Conservation (phyloP, 2,113 vertebrate species). For the Seriola rivoliana region DNA sequence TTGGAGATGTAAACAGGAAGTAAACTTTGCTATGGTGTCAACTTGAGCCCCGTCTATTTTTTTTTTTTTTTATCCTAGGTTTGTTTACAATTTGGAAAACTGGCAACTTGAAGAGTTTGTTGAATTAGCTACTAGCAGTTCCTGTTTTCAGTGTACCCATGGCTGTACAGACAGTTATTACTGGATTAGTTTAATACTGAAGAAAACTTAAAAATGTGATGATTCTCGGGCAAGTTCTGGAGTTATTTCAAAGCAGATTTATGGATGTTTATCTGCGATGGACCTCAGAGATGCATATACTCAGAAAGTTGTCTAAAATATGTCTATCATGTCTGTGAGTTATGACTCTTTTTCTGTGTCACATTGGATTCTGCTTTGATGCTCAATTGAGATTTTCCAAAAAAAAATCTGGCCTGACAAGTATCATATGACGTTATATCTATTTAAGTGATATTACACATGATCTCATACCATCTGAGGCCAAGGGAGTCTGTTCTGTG, state of each 20-base stretch:
- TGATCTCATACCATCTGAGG: conserved; percentile 71
- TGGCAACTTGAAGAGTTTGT: not conserved
- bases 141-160: not conserved
- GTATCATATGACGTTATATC: not conserved
- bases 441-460: not conserved
- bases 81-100: not conserved
- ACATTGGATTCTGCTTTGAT: not conserved
- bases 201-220: not conserved
- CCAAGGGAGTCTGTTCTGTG: conserved; percentile 57
- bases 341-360: not conserved
- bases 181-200: not conserved
- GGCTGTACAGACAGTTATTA: not conserved
- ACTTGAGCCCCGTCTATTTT: not conserved
- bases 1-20: not conserved
- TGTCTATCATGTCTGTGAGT: not conserved
- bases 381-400: conserved; percentile 4
- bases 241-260: not conserved
- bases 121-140: not conserved
- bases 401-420: conserved; percentile 12
- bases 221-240: too few species aligned
- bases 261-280: not conserved
- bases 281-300: not conserved
- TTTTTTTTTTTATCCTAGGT: not conserved
- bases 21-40: not conserved
- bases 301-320: not conserved